Evolutionary conservation across 2,797 vertebrate species (phyloP).

Genomic region (Neosilurus mollespiculum): DNA sequence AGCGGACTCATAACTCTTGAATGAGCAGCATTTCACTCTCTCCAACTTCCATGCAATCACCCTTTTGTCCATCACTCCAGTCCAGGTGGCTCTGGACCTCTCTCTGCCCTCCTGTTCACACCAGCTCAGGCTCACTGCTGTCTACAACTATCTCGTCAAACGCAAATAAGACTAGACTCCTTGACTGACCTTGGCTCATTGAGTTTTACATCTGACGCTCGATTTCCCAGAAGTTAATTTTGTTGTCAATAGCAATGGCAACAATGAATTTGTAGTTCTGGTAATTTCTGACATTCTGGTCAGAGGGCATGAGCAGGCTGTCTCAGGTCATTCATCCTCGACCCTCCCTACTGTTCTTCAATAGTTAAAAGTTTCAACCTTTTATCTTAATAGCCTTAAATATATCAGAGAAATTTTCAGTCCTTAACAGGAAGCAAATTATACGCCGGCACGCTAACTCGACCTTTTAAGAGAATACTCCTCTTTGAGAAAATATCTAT

Average conservation of each 20-base stretch:
- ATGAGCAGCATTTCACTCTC: slow-evolving; percentile 73
- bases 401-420: neutral
- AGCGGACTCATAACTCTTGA: slow-evolving; percentile 77
- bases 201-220: neutral
- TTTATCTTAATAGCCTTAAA: slow-evolving; percentile 16
- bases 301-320: neutral
- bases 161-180: slow-evolving; percentile 24
- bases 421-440: neutral
- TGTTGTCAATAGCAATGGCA: neutral
- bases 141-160: slow-evolving; percentile 33
- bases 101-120: slow-evolving; percentile 52
- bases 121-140: slow-evolving; percentile 55
- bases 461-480: neutral
- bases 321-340: neutral
- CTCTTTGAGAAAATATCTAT: slow-evolving; percentile 12
- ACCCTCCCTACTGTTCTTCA: neutral
- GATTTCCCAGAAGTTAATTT: neutral
- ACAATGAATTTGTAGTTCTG: neutral
- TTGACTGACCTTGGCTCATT: neutral
- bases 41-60: slow-evolving; percentile 60
- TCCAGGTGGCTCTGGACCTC: slow-evolving; percentile 64
- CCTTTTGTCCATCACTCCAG: slow-evolving; percentile 73
- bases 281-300: neutral
- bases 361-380: neutral
- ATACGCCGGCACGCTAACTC: neutral